Evolutionary conservation across 2,113 vertebrate species (phyloP).

Genomic region (Danionella cerebrum): DNA sequence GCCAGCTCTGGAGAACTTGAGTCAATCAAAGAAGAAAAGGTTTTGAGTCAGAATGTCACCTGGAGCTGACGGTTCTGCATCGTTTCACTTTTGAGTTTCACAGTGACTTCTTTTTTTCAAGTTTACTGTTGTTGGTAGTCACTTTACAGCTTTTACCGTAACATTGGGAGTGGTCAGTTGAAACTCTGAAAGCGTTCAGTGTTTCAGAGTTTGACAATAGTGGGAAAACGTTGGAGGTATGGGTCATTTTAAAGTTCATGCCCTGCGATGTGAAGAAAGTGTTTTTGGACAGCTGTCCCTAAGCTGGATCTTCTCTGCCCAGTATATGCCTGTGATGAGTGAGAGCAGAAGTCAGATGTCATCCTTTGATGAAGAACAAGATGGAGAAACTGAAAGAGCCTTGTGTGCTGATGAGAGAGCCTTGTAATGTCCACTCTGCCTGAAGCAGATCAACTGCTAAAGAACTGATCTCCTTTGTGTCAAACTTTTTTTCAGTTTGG

Average conservation of each 20-base stretch:
- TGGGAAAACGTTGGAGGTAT: conserved; percentile 8
- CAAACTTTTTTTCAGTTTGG: not conserved
- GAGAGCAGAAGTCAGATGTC: conserved; percentile 63
- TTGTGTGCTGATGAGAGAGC: conserved; percentile 37
- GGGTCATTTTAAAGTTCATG: conserved; percentile 14
- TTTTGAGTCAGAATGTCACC: conserved; percentile 34
- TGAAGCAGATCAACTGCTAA: not conserved
- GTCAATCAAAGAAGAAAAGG: conserved; percentile 33
- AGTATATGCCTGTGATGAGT: conserved; percentile 42
- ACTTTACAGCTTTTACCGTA: not conserved
- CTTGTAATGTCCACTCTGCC: not conserved
- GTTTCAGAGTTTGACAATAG: conserved; percentile 2
- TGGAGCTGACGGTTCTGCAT: not conserved
- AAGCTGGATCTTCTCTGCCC: conserved; percentile 26
- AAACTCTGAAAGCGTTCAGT: conserved; percentile 16
- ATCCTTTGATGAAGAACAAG: conserved; percentile 52
- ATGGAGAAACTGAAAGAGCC: conserved; percentile 47
- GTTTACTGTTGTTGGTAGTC: conserved; percentile 16
- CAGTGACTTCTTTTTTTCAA: not conserved
- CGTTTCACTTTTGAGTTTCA: not conserved
- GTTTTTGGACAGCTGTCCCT: conserved; percentile 43
- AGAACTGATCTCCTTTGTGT: not conserved
- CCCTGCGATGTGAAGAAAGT: conserved; percentile 40
- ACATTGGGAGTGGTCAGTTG: not conserved
- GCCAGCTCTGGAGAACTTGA: conserved; percentile 10